Evolutionary conservation across 2,888 invertebrate genomes (phyloP), one percentile per base, ranked within the genome.

Genomic region (Stenotaenia linearis): DNA sequence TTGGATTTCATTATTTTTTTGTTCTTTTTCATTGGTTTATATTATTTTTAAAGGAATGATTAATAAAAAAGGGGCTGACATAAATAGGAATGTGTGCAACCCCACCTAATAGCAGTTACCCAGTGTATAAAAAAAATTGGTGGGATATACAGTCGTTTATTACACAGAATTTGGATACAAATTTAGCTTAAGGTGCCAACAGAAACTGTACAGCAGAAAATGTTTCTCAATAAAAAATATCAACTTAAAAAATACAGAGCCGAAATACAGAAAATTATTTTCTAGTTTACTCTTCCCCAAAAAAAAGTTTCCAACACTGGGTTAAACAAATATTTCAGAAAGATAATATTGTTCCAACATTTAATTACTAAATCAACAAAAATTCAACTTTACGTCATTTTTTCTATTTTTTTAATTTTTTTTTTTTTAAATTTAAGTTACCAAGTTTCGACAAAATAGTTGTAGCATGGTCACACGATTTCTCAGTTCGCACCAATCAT

Each of bases 101-200:
- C 32, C 32, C 37, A 75, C 37, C 3, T 32, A 30, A 32, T 35
- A 30, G 21, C 37, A 35, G 9, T 32, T 6, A 12, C 75, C 18
- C 25, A 18, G 35, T 75, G 21, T 18, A 75, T 1, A 75, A 75
- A 21, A 30, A 30, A 21, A 12, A 12, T 75, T 75, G 75, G 75
- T 61, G 61, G 61, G 61, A 61, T 61, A 61, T 61, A 61, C 61
- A 61, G 61, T 61, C 28, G 61, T 61, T 61, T 61, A 61, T 61
- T 61, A 75, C 75, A 75, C 75, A 32, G 75, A 32, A 28, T 75
- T 75, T 75, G 75, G 18, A 32, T 75, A 75, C 32, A 75, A 35
- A 75, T 37, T 45, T 45, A 32, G 21, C 21, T 32, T 15, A 30
- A 75, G n/a, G 18, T 75, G 37, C 37, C 28, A 75, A 75, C 32